These are phyloP conservation scores for Miltochrista miniata DNA, from an alignment of 2,888 invertebrate species.

Conservation along the genomic window DNA sequence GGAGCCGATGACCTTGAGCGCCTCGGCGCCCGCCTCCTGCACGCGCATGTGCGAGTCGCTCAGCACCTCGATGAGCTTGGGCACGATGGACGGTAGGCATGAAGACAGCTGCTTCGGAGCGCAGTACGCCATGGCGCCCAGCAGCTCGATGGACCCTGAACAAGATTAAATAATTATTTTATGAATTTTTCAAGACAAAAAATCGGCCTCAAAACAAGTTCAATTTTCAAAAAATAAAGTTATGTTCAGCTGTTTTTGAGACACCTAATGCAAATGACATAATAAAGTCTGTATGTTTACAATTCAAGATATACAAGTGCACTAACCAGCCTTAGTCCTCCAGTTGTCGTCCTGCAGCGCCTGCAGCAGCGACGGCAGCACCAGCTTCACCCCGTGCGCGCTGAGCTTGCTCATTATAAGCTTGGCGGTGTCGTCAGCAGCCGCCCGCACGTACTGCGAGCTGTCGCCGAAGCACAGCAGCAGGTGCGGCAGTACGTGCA, in stretches of 20 bases:
- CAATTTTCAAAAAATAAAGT: no score
- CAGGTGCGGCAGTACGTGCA: conserved; percentile 97
- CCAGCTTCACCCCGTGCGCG: conserved; percentile 98
- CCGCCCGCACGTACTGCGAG: conserved; percentile 97
- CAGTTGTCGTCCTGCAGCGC: conserved; percentile 99
- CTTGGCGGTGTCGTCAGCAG: conserved; percentile 98
- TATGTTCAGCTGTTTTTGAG: no score
- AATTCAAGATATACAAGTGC: background rate
- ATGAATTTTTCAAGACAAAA: no score
- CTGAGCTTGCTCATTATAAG: conserved; percentile 98
- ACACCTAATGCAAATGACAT: no score
- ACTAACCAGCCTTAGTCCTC: conserved; percentile 96
- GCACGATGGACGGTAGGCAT: conserved; percentile 98
- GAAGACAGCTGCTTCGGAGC: conserved; percentile 99
- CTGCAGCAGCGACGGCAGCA: conserved; percentile 95
- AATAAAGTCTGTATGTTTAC: no score
- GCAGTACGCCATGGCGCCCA: conserved; percentile 99
- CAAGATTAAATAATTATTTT: no score
- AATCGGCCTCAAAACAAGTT: no score
- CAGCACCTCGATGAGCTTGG: conserved; percentile 97
- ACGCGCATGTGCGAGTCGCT: conserved; percentile 99
- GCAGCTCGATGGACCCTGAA: conserved; percentile 96
- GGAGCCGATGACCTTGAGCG: conserved; percentile 97
- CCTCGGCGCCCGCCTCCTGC: conserved; percentile 98
- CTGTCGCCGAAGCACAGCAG: conserved; percentile 97